Conservation (phyloP, 1,140 invertebrate genomes). For the Lamellibrachia luymesi region DNA sequence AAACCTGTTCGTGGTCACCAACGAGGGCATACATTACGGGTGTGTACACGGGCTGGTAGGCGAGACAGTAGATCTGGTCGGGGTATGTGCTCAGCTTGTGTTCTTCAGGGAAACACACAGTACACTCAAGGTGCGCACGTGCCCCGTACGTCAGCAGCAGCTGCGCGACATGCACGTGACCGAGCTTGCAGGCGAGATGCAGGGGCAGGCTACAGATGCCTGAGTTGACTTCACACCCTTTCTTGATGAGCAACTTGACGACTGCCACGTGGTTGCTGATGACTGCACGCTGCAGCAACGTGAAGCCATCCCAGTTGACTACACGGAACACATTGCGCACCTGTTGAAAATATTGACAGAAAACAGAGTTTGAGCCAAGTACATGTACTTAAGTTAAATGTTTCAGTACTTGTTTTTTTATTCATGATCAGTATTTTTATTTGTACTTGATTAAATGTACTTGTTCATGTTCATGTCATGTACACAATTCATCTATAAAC, state of each 20-base stretch:
- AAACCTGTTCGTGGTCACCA: conserved; percentile 24
- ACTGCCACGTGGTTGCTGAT: conserved; percentile 24
- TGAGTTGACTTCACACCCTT: conserved; percentile 26
- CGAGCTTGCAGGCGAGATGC: conserved; percentile 25
- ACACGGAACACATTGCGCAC: conserved; percentile 23
- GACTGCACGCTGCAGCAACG: conserved; percentile 25
- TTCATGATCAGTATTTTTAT: too few relatives aligned
- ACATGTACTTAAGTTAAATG: too few relatives aligned
- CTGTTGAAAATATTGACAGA: not conserved
- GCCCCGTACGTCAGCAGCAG: conserved; percentile 25
- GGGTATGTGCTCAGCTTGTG: conserved; percentile 28
- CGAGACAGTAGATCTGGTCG: conserved; percentile 27
- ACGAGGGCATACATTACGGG: conserved; percentile 25
- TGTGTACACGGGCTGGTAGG: conserved; percentile 28
- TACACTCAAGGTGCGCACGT: conserved; percentile 26
- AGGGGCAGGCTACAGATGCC: conserved; percentile 29
- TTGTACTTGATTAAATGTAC: too few relatives aligned
- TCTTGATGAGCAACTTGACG: conserved; percentile 28
- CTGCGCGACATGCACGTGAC: conserved; percentile 26
- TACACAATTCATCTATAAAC: too few relatives aligned
- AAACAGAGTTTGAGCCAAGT: too few relatives aligned
- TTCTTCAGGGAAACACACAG: conserved; percentile 27
- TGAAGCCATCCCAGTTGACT: conserved; percentile 29
- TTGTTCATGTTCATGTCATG: too few relatives aligned
- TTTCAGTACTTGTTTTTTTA: too few relatives aligned